Conservation (phyloP, 1,140 invertebrate species). For the Aradophagus sp. region DNA sequence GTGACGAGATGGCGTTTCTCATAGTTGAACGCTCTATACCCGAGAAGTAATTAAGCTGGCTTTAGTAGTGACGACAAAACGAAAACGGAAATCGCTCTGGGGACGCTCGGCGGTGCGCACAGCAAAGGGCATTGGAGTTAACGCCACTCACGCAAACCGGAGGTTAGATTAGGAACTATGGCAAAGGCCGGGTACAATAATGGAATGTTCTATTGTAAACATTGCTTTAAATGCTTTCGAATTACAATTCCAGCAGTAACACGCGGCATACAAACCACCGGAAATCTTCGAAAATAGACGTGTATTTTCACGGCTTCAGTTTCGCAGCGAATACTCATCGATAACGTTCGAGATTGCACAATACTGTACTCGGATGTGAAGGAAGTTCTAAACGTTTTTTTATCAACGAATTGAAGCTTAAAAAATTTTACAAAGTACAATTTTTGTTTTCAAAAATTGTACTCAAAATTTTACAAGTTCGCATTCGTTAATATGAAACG, state of each 20-base stretch:
- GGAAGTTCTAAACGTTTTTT: too few relatives aligned
- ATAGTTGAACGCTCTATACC: conserved; percentile 23
- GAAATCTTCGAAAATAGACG: conserved; percentile 18
- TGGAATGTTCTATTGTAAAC: conserved; percentile 38
- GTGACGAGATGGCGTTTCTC: conserved; percentile 27
- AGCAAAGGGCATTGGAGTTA: conserved; percentile 37
- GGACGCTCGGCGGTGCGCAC: conserved; percentile 26
- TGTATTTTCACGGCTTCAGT: conserved; percentile 6
- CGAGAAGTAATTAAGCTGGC: conserved; percentile 58
- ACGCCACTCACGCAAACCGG: conserved; percentile 24
- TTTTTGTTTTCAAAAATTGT: too few relatives aligned
- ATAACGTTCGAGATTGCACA: too few relatives aligned
- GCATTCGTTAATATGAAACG: too few relatives aligned
- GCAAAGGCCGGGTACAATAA: conserved; percentile 21
- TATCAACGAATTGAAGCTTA: too few relatives aligned
- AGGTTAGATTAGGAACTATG: conserved; percentile 42
- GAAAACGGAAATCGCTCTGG: conserved; percentile 52
- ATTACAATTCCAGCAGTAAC: conserved; percentile 19
- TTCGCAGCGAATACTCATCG: too few relatives aligned
- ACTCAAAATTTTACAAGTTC: too few relatives aligned
- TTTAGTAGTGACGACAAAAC: conserved; percentile 51
- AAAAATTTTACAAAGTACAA: too few relatives aligned
- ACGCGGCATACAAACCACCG: conserved; percentile 1
- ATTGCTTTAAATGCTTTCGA: conserved; percentile 28
- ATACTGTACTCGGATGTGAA: too few relatives aligned